Percentiles rank a stretch among this genome's conserved stretches.
phyloP scores from a whole-genome alignment of 2,888 invertebrate genomes.

The Xestia rhomboidea region DNA sequence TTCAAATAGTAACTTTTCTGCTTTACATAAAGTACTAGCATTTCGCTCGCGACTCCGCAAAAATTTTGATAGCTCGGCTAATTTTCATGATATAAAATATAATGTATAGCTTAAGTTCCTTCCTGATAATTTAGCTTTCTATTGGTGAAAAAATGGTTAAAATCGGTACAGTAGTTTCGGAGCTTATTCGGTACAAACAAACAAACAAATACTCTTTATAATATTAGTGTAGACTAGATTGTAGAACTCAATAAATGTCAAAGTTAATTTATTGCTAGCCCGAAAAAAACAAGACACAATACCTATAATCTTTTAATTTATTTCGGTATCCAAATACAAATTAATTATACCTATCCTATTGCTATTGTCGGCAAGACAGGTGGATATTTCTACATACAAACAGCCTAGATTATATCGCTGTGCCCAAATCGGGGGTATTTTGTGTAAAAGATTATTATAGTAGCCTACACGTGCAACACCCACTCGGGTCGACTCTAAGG shows the following conservation, averaged over 20 bases:
- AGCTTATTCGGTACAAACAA: no score
- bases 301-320: conserved; percentile 13
- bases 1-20: neutral
- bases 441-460: conserved; percentile 50
- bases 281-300: neutral
- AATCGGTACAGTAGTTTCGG: no score
- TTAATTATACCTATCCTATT: conserved; percentile 18
- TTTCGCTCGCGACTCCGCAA: no score
- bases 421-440: conserved; percentile 55
- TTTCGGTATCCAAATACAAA: neutral
- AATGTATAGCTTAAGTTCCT: no score
- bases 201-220: no score
- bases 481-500: conserved; percentile 41
- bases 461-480: conserved; percentile 57
- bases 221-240: no score
- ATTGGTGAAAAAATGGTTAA: no score
- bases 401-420: conserved; percentile 51
- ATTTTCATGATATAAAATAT: no score
- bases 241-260: conserved; percentile 4
- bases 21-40: no score
- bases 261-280: neutral
- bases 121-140: no score
- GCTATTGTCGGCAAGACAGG: conserved; percentile 27
- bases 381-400: conserved; percentile 43
- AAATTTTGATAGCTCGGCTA: no score